Evolutionary conservation across 35 echinoderm and acorn worm species (phyloP).

Genomic region (Ophioderma brevispina): DNA sequence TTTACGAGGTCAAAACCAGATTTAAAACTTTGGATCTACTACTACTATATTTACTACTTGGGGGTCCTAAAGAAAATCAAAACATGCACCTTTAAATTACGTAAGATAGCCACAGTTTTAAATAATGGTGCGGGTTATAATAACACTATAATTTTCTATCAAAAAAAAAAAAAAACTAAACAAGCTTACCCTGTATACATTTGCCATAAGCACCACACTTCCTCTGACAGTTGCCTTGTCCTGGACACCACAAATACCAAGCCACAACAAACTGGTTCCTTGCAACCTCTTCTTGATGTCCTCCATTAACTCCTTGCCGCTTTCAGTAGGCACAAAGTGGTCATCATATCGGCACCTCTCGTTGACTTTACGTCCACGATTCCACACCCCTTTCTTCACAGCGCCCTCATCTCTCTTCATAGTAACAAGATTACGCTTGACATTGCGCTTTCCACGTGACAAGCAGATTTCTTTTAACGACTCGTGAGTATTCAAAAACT

Average conservation of each 20-base stretch:
- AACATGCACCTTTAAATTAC: no score
- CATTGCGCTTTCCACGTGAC: slow-evolving; percentile 47
- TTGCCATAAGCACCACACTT: slow-evolving; percentile 63
- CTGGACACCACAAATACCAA: slow-evolving; percentile 78
- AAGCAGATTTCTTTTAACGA: slow-evolving; percentile 46
- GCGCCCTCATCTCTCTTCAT: slow-evolving; percentile 28
- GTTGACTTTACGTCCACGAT: slow-evolving; percentile 42
- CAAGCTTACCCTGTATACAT: slow-evolving; percentile 48
- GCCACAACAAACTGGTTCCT: slow-evolving; percentile 62
- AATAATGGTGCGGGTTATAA: no score
- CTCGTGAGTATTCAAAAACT: slow-evolving; percentile 16
- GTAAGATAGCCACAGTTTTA: no score
- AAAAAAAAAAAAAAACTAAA: background rate
- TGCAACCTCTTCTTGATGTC: background rate
- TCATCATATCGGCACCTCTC: slow-evolving; percentile 65
- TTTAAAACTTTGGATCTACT: no score
- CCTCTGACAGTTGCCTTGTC: slow-evolving; percentile 64
- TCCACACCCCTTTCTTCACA: slow-evolving; percentile 30
- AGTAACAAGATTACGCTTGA: slow-evolving; percentile 67
- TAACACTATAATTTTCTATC: background rate
- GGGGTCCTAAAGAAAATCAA: no score
- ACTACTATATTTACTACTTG: no score
- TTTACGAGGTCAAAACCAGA: no score
- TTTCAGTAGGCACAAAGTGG: slow-evolving; percentile 63
- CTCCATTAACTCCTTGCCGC: slow-evolving; percentile 17